phyloP scores from a whole-genome alignment of 1,140 invertebrate species.

The Cydia splendana region DNA sequence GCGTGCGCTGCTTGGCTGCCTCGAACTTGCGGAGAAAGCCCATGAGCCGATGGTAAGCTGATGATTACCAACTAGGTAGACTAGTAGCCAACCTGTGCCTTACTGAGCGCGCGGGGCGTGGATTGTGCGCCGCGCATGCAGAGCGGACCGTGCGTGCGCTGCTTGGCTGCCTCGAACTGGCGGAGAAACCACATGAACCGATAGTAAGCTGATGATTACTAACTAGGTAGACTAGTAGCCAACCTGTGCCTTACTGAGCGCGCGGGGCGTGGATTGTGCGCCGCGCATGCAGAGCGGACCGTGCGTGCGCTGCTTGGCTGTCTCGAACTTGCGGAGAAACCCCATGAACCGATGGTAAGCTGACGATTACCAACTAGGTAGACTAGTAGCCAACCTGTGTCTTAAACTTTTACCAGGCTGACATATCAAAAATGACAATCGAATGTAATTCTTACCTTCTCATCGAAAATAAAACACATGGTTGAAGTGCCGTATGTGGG shows the following conservation, averaged over 20 bases:
- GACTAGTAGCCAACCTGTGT: neutral
- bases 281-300: too few species aligned
- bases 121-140: too few species aligned
- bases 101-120: neutral
- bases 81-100: neutral
- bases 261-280: too few species aligned
- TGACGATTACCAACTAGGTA: neutral
- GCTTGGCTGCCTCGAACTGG: conserved; percentile 62
- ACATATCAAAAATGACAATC: too few species aligned
- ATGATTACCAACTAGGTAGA: neutral
- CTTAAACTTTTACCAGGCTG: too few species aligned
- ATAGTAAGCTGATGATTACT: conserved; percentile 33
- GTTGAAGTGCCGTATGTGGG: too few species aligned
- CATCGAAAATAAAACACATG: too few species aligned
- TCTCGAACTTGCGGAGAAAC: conserved; percentile 60
- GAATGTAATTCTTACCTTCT: too few species aligned
- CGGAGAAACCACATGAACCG: conserved; percentile 47
- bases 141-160: conserved; percentile 46
- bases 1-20: conserved; percentile 59
- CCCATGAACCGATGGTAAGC: conserved; percentile 39
- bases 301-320: conserved; percentile 61
- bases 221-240: neutral
- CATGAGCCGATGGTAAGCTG: conserved; percentile 38
- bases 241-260: neutral
- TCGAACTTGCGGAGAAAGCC: conserved; percentile 60